phyloP scores from a whole-genome alignment of 2,888 invertebrate species.

The Campopleginae sp. region DNA sequence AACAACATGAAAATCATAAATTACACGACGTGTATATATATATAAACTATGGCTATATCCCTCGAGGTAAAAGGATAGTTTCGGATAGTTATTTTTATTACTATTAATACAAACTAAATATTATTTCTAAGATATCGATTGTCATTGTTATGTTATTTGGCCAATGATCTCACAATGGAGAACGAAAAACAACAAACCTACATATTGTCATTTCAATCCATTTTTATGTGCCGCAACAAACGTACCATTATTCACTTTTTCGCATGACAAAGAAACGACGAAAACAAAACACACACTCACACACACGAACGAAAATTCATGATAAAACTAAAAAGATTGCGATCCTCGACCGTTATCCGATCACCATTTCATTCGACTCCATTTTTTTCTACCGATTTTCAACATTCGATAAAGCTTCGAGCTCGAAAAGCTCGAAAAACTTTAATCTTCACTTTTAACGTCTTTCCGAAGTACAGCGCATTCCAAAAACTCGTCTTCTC shows the following conservation, averaged over 20 bases:
- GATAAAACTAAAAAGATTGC: constrained; percentile 47
- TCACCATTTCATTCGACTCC: constrained; percentile 26
- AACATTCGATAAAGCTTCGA: constrained; percentile 57
- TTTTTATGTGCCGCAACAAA: constrained; percentile 38
- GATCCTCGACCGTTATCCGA: constrained; percentile 61
- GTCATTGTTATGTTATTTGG: constrained; percentile 80
- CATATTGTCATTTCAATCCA: constrained; percentile 46
- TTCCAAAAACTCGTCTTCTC: constrained; percentile 69
- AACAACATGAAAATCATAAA: constrained; percentile 72
- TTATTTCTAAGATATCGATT: constrained; percentile 75
- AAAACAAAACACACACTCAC: constrained; percentile 1
- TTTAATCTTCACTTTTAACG: constrained; percentile 54
- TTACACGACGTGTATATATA: constrained; percentile 75
- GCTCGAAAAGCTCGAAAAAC: too few species aligned
- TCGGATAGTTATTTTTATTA: constrained; percentile 81
- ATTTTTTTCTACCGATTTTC: constrained; percentile 41
- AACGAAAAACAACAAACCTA: constrained; percentile 57
- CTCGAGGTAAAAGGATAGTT: constrained; percentile 80
- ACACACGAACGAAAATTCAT: constrained; percentile 33
- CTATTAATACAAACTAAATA: constrained; percentile 73
- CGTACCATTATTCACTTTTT: constrained; percentile 45
- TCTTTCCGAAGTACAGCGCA: constrained; percentile 72
- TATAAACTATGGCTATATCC: constrained; percentile 77
- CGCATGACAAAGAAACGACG: constrained; percentile 4
- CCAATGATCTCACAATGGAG: constrained; percentile 80